These are phyloP conservation scores for Motacilla tschutschensis DNA, from an alignment of 2,113 vertebrate genomes.

Conservation along the genomic window DNA sequence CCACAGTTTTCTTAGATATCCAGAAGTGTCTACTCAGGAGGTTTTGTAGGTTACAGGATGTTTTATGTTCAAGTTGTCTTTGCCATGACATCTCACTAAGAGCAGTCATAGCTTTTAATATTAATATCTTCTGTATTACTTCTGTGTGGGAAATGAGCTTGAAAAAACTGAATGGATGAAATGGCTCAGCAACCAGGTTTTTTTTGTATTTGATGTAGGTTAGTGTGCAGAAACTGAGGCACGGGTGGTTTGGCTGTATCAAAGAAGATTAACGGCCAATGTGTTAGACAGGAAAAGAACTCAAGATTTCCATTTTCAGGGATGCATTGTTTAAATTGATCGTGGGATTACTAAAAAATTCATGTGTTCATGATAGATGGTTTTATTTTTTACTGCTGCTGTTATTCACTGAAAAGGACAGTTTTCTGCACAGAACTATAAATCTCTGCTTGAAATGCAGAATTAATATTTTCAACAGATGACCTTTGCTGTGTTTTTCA, in stretches of 20 bases:
- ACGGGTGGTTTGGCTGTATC: neutral
- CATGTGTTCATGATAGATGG: neutral
- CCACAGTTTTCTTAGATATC: neutral
- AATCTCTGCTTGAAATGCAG: slow-evolving; percentile 2
- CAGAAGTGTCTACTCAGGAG: neutral
- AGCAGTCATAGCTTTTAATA: neutral
- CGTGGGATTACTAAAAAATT: neutral
- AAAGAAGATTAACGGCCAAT: neutral
- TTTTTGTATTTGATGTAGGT: neutral
- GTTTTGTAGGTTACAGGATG: neutral
- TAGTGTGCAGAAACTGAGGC: neutral
- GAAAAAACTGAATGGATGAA: neutral
- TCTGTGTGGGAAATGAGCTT: neutral
- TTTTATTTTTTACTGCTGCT: slow-evolving; percentile 13
- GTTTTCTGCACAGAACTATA: neutral
- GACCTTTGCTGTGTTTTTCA: slow-evolving; percentile 2
- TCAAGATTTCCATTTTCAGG: neutral
- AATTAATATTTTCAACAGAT: neutral
- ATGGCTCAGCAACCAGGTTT: neutral
- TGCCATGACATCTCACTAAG: neutral
- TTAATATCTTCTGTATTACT: neutral
- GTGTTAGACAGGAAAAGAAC: neutral
- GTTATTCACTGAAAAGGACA: neutral
- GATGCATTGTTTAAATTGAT: neutral
- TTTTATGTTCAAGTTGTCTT: neutral